These are phyloP conservation scores for Masnerella sp. DNA, from an alignment of 2,888 invertebrate species.

Conservation along the genomic window DNA sequence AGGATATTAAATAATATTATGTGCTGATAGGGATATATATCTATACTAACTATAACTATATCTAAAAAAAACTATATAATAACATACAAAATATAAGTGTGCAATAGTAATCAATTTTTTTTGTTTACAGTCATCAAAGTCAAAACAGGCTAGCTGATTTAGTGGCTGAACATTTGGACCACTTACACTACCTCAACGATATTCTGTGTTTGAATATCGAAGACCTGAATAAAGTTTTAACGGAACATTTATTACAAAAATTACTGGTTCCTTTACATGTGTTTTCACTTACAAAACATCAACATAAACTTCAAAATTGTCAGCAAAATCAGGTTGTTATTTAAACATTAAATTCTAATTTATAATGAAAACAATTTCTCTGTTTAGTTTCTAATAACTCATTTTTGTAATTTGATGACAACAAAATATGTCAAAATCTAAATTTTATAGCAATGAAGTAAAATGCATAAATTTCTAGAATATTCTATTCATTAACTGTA, in stretches of 20 bases:
- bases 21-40: too few species aligned
- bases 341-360: neutral
- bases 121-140: constrained; percentile 87
- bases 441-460: too few species aligned
- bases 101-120: neutral
- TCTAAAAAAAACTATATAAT: too few species aligned
- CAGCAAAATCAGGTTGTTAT: constrained; percentile 69
- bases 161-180: constrained; percentile 98
- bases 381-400: neutral
- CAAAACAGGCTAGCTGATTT: constrained; percentile 94
- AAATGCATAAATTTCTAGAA: too few species aligned
- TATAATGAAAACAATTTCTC: neutral
- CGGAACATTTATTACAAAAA: constrained; percentile 95
- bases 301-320: constrained; percentile 17
- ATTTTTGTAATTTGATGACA: too few species aligned
- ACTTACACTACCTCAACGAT: constrained; percentile 97
- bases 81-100: too few species aligned
- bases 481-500: too few species aligned
- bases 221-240: constrained; percentile 94
- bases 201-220: constrained; percentile 95
- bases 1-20: too few species aligned
- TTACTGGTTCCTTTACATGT: constrained; percentile 95
- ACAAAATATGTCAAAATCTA: too few species aligned
- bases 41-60: too few species aligned
- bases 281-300: constrained; percentile 85